These are phyloP conservation scores for Notothenia rossii DNA, from an alignment of 2,113 vertebrate species.

Conservation along the genomic window DNA sequence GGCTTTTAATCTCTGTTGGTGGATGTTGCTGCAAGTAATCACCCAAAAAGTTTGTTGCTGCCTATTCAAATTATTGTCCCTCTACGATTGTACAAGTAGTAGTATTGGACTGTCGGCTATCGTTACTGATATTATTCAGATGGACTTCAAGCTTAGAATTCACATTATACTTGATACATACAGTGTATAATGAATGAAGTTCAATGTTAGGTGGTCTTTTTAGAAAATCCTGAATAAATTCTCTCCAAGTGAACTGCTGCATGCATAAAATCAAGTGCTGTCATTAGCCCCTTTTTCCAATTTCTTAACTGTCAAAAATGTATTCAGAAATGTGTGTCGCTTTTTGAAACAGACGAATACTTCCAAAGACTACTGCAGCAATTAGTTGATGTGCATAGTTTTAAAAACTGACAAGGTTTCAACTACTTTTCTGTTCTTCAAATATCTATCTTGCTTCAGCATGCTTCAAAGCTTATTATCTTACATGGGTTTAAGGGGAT, in stretches of 20 bases:
- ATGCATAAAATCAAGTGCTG: neutral
- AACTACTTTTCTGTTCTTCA: neutral
- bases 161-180: neutral
- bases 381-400: neutral
- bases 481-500: neutral
- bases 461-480: neutral
- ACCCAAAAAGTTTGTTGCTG: neutral
- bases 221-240: neutral
- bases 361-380: neutral
- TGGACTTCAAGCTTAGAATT: neutral
- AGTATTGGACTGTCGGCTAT: neutral
- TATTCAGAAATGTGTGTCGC: neutral
- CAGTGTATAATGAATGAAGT: neutral
- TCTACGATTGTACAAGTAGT: neutral
- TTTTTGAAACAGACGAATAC: neutral
- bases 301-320: neutral
- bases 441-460: neutral
- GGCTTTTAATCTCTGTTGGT: constrained; percentile 22
- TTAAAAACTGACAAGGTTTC: neutral
- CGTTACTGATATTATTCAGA: neutral
- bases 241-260: neutral
- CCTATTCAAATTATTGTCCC: neutral
- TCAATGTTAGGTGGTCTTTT: neutral
- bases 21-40: constrained; percentile 25
- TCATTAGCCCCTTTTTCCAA: neutral